Evolutionary conservation across 2,888 invertebrate species (phyloP).

Genomic region (Hydropsyche betteni): DNA sequence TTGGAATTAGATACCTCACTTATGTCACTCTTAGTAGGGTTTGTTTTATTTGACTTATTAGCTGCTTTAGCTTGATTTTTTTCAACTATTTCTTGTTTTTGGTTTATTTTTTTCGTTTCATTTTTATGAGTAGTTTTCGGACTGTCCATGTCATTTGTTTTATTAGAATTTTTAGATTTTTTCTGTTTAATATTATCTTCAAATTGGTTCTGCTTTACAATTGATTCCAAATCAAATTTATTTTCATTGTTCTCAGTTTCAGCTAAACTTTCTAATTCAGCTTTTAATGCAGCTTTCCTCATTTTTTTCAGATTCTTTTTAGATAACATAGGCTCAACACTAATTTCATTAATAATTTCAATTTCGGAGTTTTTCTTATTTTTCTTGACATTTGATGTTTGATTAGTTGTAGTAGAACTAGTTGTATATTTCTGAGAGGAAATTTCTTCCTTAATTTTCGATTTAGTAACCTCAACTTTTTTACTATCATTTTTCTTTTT

Average conservation of each 20-base stretch:
- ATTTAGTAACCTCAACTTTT: neutral
- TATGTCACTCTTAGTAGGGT: neutral
- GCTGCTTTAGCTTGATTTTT: neutral
- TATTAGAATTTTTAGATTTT: neutral
- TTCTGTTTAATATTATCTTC: neutral
- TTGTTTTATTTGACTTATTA: neutral
- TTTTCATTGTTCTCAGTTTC: neutral
- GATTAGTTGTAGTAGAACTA: neutral
- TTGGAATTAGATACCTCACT: neutral
- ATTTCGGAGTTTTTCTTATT: no score
- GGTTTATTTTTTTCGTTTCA: constrained; percentile 7
- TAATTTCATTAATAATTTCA: neutral
- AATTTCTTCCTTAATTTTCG: neutral
- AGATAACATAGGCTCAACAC: neutral
- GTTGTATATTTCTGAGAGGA: neutral
- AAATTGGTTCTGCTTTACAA: constrained; percentile 11
- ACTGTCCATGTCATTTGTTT: neutral
- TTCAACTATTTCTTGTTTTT: constrained; percentile 14
- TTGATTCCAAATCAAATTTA: neutral
- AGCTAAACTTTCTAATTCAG: neutral
- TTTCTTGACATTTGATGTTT: neutral
- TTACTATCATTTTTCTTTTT: neutral
- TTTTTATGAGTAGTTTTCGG: neutral
- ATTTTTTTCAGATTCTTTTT: constrained; percentile 3
- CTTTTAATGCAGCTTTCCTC: constrained; percentile 5